A percentile compares a stretch with the other conserved stretches of the same genome.
These are phyloP conservation scores for Cecropterus lyciades DNA, from an alignment of 1,140 invertebrate species.

Conservation along the genomic window DNA sequence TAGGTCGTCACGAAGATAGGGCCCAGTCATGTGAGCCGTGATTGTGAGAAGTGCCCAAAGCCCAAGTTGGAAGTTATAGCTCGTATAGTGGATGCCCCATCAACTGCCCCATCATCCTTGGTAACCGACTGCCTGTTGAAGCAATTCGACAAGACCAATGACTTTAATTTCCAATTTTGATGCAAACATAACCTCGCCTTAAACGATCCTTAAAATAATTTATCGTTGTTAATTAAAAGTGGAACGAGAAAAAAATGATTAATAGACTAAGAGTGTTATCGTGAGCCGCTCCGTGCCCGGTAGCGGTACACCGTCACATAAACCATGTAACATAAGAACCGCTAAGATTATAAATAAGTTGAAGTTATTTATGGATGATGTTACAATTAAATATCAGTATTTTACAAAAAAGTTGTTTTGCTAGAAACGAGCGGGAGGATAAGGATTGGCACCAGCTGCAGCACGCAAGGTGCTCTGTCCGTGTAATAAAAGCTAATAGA, in stretches of 20 bases:
- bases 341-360: slow-evolving; percentile 22
- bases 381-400: slow-evolving; percentile 32
- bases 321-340: slow-evolving; percentile 14
- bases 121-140: no score
- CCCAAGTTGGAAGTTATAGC: no score
- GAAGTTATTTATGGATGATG: slow-evolving; percentile 28
- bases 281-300: slow-evolving; percentile 2
- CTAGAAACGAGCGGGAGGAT: slow-evolving; percentile 19
- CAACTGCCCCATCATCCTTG: no score
- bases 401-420: slow-evolving; percentile 24
- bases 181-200: not conserved
- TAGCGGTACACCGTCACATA: slow-evolving; percentile 13
- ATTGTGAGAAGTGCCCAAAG: no score
- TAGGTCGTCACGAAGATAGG: no score
- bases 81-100: no score
- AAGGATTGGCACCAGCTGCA: slow-evolving; percentile 20
- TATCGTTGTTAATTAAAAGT: slow-evolving; percentile 30
- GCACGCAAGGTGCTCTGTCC: slow-evolving; percentile 25
- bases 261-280: slow-evolving; percentile 17
- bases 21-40: no score
- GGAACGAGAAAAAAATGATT: slow-evolving; percentile 22
- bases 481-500: slow-evolving; percentile 6
- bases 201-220: slow-evolving; percentile 16
- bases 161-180: no score
- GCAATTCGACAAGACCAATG: no score